Conservation (phyloP, 2,888 invertebrate species). For the Helleia helle region DNA sequence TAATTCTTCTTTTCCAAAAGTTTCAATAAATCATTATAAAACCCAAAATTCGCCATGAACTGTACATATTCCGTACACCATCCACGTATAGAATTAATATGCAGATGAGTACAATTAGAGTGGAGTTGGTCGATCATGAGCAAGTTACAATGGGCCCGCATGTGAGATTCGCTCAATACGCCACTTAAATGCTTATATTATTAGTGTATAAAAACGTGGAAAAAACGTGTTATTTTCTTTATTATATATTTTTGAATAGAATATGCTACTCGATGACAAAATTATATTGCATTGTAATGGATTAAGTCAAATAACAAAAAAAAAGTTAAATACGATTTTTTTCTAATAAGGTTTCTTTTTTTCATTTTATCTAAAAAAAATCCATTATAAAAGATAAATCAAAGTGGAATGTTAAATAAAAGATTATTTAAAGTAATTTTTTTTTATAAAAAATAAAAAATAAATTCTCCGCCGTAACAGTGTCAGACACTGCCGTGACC, state of each 20-base stretch:
- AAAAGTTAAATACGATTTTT: too few species aligned
- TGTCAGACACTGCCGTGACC: slow-evolving; percentile 74
- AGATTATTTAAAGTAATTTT: background rate
- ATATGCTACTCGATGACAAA: too few species aligned
- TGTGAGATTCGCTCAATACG: slow-evolving; percentile 22
- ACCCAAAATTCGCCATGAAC: too few species aligned
- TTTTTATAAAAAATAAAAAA: background rate
- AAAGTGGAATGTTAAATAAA: too few species aligned
- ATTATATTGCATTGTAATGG: too few species aligned
- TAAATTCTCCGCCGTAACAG: slow-evolving; percentile 33
- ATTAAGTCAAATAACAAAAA: too few species aligned
- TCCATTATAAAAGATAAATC: too few species aligned
- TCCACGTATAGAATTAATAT: slow-evolving; percentile 44
- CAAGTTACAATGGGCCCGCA: slow-evolving; percentile 52
- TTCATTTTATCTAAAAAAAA: too few species aligned
- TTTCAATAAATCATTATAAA: too few species aligned
- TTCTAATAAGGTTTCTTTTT: too few species aligned
- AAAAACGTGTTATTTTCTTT: too few species aligned
- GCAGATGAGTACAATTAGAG: slow-evolving; percentile 58
- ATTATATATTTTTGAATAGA: too few species aligned
- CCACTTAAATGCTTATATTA: background rate
- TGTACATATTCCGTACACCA: background rate
- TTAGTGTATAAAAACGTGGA: background rate
- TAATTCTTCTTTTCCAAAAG: background rate
- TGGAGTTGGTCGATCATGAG: slow-evolving; percentile 56